A percentile compares a stretch with the other conserved stretches of the same genome.
phyloP scores from a whole-genome alignment of 2,113 vertebrate genomes.

The Ginglymostoma cirratum region DNA sequence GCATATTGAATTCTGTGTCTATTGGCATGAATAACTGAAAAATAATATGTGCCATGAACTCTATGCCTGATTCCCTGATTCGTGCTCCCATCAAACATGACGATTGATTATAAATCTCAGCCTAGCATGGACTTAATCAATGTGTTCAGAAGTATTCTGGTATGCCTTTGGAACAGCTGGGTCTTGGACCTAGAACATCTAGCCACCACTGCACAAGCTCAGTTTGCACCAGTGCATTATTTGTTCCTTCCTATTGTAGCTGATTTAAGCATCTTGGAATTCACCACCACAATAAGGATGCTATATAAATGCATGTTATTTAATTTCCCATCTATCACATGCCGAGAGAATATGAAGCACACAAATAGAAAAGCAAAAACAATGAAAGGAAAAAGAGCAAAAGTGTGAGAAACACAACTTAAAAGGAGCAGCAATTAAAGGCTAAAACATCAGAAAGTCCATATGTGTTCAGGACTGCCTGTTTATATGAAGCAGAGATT shows the following conservation, averaged over 20 bases:
- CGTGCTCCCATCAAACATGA: background rate
- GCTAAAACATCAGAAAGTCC: no score
- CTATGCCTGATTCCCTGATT: background rate
- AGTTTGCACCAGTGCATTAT: background rate
- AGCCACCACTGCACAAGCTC: no score
- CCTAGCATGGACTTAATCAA: background rate
- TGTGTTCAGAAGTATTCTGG: no score
- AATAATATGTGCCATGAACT: background rate
- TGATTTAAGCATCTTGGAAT: background rate
- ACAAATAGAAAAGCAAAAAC: background rate
- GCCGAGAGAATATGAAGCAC: background rate
- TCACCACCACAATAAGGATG: background rate
- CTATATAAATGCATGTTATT: background rate
- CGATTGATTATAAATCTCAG: background rate
- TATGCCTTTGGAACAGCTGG: no score
- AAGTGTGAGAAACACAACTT: background rate
- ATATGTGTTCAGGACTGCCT: background rate
- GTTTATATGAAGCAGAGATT: background rate
- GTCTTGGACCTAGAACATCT: no score
- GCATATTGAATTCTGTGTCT: background rate
- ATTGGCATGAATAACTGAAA: background rate
- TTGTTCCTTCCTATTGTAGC: no score
- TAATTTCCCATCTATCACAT: background rate
- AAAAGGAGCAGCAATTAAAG: no score
- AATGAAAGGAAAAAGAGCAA: background rate